Base-by-base conservation (phyloP, 1,140 invertebrate species). In the Eumaeus atala region DNA sequence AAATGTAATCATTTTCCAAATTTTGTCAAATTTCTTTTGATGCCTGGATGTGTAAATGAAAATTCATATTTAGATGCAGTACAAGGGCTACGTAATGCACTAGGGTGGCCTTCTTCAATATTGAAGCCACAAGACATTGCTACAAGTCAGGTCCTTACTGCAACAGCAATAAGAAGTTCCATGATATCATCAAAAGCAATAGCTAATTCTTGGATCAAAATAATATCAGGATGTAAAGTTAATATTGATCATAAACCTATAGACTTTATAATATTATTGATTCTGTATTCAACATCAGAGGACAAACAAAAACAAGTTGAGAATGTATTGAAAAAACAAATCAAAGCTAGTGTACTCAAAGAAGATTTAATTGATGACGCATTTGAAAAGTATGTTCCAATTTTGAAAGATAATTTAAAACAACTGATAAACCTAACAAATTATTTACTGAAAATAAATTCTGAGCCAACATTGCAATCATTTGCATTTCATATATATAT, bases 21-120 rank as follows among this genome's bases (percentile, higher is more conserved):
- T 69, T 80, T 88, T 71, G 66, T 88, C 0, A 86, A 84, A 59
- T 87, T 88, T 54, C 65, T 88, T 11, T 59, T 88, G 9, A 70
- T 79, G 11, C 71, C 74, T 36, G 70, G 71, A 3, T 58, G 66
- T 6, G 60, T 69, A 34, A 70, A 49, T 58, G 72, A 87, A 28
- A 59, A 14, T 59, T 63, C 66, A 54, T 77, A 74, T 40, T 58
- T 74, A 42, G 77, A 85, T 54, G 65, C 73, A 11, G 74, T 87
- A 5, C 56, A 70, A 54, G 83, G 72, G 1, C 59, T 89, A 12
- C 74, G 85, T 60, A 77, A 79, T 58, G 64, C 70, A 36, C 55
- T 89, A 28, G 66, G 74, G 21, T 89, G 87, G 87, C 67, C 79
- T 8, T 62, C 61, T 47, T 67, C 62, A 51, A 61, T 66, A 58